Conservation (phyloP, 2,888 invertebrate species). For the Pediacus dermestoides region DNA sequence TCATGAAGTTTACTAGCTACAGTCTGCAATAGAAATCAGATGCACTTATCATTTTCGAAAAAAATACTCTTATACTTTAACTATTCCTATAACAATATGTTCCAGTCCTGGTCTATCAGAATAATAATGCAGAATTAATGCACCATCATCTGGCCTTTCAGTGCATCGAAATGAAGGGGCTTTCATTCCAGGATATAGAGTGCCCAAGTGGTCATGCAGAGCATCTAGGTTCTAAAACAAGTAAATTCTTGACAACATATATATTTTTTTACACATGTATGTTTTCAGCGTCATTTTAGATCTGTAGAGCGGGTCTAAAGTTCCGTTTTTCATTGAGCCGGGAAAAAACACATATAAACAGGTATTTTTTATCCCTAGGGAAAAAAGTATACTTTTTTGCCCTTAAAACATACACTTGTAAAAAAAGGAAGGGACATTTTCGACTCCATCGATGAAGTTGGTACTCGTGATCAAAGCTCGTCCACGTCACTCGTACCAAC, state of each 20-base stretch:
- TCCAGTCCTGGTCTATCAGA: slow-evolving; percentile 92
- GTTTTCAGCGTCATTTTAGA: too few species aligned
- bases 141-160: slow-evolving; percentile 83
- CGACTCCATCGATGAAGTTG: too few species aligned
- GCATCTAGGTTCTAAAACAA: slow-evolving; percentile 84
- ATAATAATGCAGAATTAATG: slow-evolving; percentile 90
- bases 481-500: too few species aligned
- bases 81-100: slow-evolving; percentile 95
- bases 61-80: slow-evolving; percentile 61
- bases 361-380: too few species aligned
- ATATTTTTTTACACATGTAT: too few species aligned
- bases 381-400: too few species aligned
- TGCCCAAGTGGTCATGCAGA: slow-evolving; percentile 90
- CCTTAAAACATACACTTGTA: background rate
- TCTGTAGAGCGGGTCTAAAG: too few species aligned
- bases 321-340: too few species aligned
- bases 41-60: slow-evolving; percentile 1
- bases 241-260: slow-evolving; percentile 4
- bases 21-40: slow-evolving; percentile 58
- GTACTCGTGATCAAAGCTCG: too few species aligned
- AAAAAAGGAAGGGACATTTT: too few species aligned
- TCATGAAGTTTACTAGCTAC: slow-evolving; percentile 91
- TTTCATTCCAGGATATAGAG: slow-evolving; percentile 90
- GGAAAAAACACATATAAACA: too few species aligned
- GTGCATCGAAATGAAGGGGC: slow-evolving; percentile 96